A percentile compares a stretch with the other conserved stretches of the same genome.
Evolutionary conservation across 2,113 vertebrate genomes (phyloP).

Genomic region (Rhodinocichla rosea): DNA sequence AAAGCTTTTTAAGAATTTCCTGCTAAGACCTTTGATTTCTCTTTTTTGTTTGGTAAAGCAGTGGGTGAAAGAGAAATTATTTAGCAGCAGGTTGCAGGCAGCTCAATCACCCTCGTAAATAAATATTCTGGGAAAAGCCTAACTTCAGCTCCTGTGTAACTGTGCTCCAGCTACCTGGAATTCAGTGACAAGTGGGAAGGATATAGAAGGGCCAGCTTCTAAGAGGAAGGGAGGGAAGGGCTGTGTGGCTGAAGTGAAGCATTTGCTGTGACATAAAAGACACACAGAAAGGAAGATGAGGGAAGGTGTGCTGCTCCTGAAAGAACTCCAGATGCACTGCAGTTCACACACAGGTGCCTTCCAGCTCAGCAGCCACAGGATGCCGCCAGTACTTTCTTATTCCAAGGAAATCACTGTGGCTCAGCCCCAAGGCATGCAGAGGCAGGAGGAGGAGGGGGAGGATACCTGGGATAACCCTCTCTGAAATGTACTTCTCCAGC

Average conservation of each 20-base stretch:
- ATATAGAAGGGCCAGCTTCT: not conserved
- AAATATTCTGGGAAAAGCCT: not conserved
- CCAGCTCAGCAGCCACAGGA: not conserved
- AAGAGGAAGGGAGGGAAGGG: not conserved
- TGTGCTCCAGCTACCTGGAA: not conserved
- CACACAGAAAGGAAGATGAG: not conserved
- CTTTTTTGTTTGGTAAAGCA: not conserved
- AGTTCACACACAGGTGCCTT: not conserved
- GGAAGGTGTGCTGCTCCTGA: not conserved
- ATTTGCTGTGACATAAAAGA: not conserved
- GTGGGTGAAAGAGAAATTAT: not conserved
- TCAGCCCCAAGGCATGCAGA: not conserved
- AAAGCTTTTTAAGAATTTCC: not conserved
- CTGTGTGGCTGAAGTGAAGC: not conserved
- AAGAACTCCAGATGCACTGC: not conserved
- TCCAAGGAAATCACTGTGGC: not conserved
- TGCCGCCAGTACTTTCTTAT: not conserved
- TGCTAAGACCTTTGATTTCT: not conserved
- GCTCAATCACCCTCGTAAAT: not conserved
- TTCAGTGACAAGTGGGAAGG: not conserved
- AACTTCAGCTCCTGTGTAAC: not conserved
- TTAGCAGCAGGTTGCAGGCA: not conserved
- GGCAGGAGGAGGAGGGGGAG: not conserved
- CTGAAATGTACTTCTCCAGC: conserved; percentile 79
- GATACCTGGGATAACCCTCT: conserved; percentile 72